Conservation (phyloP, 2,888 invertebrate genomes). For the Tubulanus polymorphus region DNA sequence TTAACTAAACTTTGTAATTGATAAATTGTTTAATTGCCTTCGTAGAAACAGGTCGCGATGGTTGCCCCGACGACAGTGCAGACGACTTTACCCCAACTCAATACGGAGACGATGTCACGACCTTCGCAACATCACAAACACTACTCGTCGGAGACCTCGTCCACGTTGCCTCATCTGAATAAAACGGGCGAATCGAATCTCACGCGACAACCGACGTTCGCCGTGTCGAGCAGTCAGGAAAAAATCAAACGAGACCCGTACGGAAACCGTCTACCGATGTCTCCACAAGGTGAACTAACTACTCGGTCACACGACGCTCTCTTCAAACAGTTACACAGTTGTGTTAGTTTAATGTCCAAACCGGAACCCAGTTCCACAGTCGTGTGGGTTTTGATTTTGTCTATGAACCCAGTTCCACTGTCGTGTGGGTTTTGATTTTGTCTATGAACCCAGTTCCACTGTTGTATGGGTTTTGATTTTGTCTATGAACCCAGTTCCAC, state of each 20-base stretch:
- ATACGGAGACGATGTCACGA: not conserved
- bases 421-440: too few species aligned
- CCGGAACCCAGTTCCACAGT: not conserved
- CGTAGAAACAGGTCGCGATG: conserved; percentile 33
- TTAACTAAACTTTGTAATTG: too few species aligned
- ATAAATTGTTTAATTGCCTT: too few species aligned
- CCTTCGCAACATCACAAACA: not conserved
- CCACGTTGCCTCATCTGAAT: conserved; percentile 30
- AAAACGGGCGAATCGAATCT: conserved; percentile 19
- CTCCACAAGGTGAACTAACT: conserved; percentile 58
- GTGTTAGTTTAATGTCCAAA: not conserved
- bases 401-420: conserved; percentile 78
- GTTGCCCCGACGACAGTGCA: conserved; percentile 35
- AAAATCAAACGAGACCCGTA: conserved; percentile 47
- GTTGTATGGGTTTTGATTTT: too few species aligned
- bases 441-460: too few species aligned
- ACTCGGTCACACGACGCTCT: not conserved
- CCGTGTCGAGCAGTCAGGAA: conserved; percentile 14
- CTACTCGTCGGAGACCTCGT: not conserved
- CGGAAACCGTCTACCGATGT: conserved; percentile 58
- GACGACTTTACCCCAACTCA: conserved; percentile 22
- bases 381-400: conserved; percentile 64
- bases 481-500: too few species aligned
- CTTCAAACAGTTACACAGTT: not conserved
- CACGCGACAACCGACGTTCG: conserved; percentile 3